phyloP scores from a whole-genome alignment of 2,113 vertebrate species.

The Seriola dumerili region DNA sequence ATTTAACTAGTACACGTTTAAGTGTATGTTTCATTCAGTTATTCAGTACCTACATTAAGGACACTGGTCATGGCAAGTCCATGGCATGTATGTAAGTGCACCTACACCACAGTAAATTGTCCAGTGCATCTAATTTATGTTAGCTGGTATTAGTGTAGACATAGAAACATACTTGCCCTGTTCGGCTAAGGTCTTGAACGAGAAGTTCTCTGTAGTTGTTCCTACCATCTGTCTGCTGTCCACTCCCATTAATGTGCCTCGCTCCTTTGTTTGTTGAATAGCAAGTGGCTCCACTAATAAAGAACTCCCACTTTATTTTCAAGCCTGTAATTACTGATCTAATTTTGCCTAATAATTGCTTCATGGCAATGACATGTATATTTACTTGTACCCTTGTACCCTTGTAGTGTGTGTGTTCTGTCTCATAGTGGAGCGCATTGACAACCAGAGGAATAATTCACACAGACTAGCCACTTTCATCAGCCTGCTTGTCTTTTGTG shows the following conservation, averaged over 20 bases:
- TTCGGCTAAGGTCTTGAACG: slow-evolving; percentile 38
- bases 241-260: slow-evolving; percentile 65
- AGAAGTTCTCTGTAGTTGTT: slow-evolving; percentile 61
- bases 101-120: slow-evolving; percentile 5
- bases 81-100: neutral
- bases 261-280: slow-evolving; percentile 79
- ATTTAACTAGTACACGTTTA: neutral
- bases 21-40: neutral
- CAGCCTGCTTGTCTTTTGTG: slow-evolving; percentile 82
- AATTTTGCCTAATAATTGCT: slow-evolving; percentile 99
- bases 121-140: neutral
- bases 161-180: slow-evolving; percentile 18
- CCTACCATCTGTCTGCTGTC: slow-evolving; percentile 67
- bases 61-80: too few species aligned
- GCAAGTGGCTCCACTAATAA: slow-evolving; percentile 94
- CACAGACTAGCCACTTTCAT: slow-evolving; percentile 89
- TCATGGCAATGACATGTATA: slow-evolving; percentile 99
- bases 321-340: slow-evolving; percentile 99
- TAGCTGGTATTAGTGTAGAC: neutral
- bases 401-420: slow-evolving; percentile 75
- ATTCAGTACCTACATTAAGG: too few species aligned
- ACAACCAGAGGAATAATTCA: slow-evolving; percentile 87
- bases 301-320: slow-evolving; percentile 97
- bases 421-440: slow-evolving; percentile 84
- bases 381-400: slow-evolving; percentile 94